A percentile compares a stretch with the other conserved stretches of the same genome.
These are phyloP conservation scores for Peromyscus californicus DNA, from an alignment of 2,113 vertebrate species.

Conservation along the genomic window DNA sequence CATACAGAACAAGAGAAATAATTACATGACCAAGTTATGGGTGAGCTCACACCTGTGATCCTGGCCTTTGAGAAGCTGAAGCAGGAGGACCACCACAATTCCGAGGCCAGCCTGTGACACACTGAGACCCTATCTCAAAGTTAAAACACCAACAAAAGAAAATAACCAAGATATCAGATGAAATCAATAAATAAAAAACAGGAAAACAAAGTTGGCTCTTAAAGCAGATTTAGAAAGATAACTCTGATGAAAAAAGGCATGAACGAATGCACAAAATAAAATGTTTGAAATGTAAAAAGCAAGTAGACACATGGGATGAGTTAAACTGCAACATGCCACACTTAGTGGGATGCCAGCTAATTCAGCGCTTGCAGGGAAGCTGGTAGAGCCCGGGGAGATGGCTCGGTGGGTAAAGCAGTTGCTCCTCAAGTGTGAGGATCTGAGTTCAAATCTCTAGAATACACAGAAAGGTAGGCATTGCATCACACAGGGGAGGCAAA, in stretches of 20 bases:
- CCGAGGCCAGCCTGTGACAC: neutral
- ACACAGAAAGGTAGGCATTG: neutral
- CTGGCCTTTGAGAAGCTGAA: neutral
- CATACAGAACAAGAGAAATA: neutral
- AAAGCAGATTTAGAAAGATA: neutral
- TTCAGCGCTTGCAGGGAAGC: neutral
- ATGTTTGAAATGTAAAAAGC: neutral
- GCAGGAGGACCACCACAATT: neutral
- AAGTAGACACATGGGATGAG: neutral
- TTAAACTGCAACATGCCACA: neutral
- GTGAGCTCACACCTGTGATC: neutral
- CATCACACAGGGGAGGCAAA: neutral
- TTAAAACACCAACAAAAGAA: neutral
- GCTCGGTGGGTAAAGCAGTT: neutral
- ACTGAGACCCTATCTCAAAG: neutral
- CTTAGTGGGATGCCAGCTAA: neutral
- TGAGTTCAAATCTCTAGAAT: neutral
- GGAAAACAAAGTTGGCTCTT: neutral
- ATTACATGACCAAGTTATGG: neutral
- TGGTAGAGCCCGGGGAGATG: neutral
- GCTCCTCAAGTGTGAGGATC: neutral
- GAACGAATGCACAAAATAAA: neutral
- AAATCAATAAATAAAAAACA: neutral
- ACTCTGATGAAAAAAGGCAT: neutral
- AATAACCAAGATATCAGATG: neutral